Percentiles rank a stretch among this genome's conserved stretches.
phyloP scores from a whole-genome alignment of 2,888 invertebrate genomes.

The Synanthedon andrenaeformis region DNA sequence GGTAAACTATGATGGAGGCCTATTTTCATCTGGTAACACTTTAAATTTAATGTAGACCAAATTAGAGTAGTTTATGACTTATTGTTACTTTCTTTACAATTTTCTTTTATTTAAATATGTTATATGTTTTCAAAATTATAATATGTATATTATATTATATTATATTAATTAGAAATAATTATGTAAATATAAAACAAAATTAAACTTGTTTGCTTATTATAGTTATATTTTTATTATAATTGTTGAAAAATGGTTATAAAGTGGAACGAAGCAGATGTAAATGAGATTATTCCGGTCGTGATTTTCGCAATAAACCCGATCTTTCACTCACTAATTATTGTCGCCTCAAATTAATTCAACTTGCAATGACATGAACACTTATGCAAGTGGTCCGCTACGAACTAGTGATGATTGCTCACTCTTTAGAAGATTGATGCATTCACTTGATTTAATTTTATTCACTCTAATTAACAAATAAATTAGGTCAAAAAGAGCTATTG shows the following conservation, averaged over 20 bases:
- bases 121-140: no score
- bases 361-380: conserved; percentile 4
- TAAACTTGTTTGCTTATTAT: not conserved
- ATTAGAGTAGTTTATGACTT: no score
- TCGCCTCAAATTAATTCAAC: conserved; percentile 25
- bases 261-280: conserved; percentile 13
- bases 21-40: not conserved
- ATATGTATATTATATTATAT: no score
- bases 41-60: not conserved
- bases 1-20: no score
- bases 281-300: conserved; percentile 22
- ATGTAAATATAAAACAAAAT: no score
- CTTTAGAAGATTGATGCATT: not conserved
- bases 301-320: conserved; percentile 28
- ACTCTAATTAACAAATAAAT: no score
- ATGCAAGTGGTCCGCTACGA: no score
- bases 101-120: no score
- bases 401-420: not conserved
- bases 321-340: conserved; percentile 23
- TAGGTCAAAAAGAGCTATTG: no score
- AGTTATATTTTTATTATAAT: not conserved
- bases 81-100: no score
- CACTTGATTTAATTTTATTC: no score
- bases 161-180: no score
- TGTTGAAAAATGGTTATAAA: not conserved